Percentiles rank a stretch among this genome's conserved stretches.
Evolutionary conservation across 2,888 invertebrate genomes (phyloP).

Genomic region (Cecidostiba fungosa): DNA sequence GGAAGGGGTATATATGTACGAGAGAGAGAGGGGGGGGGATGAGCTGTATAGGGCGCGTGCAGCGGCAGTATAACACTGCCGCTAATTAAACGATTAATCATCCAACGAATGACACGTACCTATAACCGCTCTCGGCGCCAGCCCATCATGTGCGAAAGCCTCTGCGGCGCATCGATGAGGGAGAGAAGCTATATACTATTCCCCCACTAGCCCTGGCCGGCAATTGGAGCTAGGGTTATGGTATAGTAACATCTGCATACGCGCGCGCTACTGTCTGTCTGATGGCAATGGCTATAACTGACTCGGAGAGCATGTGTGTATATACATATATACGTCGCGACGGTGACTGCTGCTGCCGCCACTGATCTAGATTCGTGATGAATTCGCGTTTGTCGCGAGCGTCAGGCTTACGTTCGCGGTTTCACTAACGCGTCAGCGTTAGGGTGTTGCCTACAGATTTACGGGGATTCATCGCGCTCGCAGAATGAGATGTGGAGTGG

Average conservation of each 20-base stretch:
- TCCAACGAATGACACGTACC: constrained; percentile 74
- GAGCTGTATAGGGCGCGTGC: constrained; percentile 66
- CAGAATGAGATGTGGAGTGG: neutral
- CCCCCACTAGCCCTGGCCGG: constrained; percentile 4
- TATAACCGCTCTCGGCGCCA: constrained; percentile 35
- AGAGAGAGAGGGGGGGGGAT: neutral
- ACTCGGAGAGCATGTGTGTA: constrained; percentile 1
- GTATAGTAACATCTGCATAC: constrained; percentile 14
- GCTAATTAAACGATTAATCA: constrained; percentile 80
- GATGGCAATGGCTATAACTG: neutral
- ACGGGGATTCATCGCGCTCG: neutral
- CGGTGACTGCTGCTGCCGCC: neutral
- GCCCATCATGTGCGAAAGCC: neutral
- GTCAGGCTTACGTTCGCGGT: constrained; percentile 9
- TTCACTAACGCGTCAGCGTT: constrained; percentile 9
- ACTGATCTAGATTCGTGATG: constrained; percentile 47
- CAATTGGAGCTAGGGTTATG: constrained; percentile 26
- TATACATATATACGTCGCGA: neutral
- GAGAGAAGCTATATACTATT: neutral
- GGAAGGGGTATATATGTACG: constrained; percentile 62
- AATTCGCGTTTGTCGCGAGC: constrained; percentile 30
- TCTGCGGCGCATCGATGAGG: neutral
- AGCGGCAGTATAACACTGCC: constrained; percentile 75
- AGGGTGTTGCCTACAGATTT: neutral
- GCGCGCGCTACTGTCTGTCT: neutral